These are phyloP conservation scores for Dasyornis broadbenti DNA, from an alignment of 2,113 vertebrate species.

Conservation along the genomic window DNA sequence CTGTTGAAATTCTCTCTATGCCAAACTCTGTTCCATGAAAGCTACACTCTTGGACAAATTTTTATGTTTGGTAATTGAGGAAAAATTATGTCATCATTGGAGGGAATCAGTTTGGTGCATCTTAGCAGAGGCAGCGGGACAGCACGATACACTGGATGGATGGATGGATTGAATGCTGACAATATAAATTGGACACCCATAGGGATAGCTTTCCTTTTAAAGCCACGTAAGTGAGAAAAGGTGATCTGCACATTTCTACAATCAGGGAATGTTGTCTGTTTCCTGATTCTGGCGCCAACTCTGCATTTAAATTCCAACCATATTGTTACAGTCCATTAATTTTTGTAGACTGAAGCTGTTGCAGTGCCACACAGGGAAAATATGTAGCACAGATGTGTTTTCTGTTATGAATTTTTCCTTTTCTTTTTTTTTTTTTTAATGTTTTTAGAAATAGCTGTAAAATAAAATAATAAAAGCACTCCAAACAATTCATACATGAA, in stretches of 20 bases:
- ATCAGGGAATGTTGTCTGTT: not conserved
- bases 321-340: conserved; percentile 43
- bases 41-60: not conserved
- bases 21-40: not conserved
- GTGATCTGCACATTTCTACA: not conserved
- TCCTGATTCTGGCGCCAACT: not conserved
- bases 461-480: conserved; percentile 25
- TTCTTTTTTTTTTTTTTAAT: not conserved
- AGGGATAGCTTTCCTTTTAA: not conserved
- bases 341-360: conserved; percentile 9
- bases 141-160: not conserved
- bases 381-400: conserved; percentile 48
- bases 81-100: not conserved
- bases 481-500: not conserved
- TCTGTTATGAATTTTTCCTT: not conserved
- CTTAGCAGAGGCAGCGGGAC: not conserved
- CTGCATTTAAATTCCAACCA: conserved; percentile 22
- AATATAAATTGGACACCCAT: not conserved
- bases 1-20: not conserved
- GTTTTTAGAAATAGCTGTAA: conserved; percentile 18
- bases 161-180: not conserved
- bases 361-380: conserved; percentile 36
- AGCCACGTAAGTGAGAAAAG: not conserved
- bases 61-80: not conserved
- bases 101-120: not conserved